Conservation (phyloP, 2,797 vertebrate genomes). For the Danio jaintianensis region DNA sequence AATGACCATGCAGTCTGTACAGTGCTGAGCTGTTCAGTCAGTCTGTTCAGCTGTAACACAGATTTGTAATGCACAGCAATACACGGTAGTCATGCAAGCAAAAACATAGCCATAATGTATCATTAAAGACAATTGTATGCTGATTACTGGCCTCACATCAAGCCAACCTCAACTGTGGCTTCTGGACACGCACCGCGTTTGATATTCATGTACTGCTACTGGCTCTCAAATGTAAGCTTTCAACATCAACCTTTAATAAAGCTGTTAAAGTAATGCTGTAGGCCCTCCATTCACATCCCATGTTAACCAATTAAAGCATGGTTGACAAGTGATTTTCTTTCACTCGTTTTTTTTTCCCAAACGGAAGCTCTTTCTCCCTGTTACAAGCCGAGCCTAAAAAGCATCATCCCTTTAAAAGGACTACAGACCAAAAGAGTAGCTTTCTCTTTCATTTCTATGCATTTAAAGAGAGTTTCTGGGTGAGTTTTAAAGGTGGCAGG, state of each 20-base stretch:
- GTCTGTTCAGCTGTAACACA: conserved; percentile 47
- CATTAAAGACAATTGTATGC: conserved; percentile 7
- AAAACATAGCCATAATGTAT: conserved; percentile 14
- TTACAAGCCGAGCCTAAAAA: conserved; percentile 13
- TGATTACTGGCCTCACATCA: conserved; percentile 20
- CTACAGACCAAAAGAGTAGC: neutral
- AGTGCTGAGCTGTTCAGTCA: neutral
- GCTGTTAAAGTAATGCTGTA: conserved; percentile 47
- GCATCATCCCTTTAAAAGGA: conserved; percentile 27
- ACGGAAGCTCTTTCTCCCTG: conserved; percentile 25
- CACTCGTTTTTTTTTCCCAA: conserved; percentile 36
- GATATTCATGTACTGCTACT: conserved; percentile 41
- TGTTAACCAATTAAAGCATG: conserved; percentile 58
- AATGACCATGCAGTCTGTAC: conserved; percentile 54
- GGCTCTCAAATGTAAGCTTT: conserved; percentile 37
- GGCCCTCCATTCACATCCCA: conserved; percentile 47
- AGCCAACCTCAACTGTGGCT: conserved; percentile 37
- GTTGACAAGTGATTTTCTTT: conserved; percentile 45
- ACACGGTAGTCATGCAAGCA: neutral
- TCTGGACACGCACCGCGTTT: conserved; percentile 25
- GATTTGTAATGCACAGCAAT: conserved; percentile 20
- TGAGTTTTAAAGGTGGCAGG: conserved; percentile 28
- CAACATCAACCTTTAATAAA: conserved; percentile 53
- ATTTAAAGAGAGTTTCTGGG: conserved; percentile 12
- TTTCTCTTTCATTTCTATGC: conserved; percentile 28